A percentile compares a stretch with the other conserved stretches of the same genome.
Conservation (phyloP, 2,797 vertebrate genomes). For the Pangasius sanitwongsei region DNA sequence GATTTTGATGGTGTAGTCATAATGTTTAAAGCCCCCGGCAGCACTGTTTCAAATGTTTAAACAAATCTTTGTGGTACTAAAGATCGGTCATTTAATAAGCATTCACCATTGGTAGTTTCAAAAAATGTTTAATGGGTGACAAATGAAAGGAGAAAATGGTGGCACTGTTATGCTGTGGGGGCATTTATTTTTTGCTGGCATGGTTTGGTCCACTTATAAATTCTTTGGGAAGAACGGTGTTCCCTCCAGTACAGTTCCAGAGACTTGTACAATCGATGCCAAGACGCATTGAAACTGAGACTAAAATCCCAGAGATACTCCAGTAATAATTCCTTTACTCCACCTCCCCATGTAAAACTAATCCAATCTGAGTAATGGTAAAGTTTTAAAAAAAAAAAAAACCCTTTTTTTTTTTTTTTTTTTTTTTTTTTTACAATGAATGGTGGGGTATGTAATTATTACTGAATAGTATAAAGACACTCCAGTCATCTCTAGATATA, state of each 20-base stretch:
- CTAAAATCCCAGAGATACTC: not conserved
- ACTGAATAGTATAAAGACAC: not conserved
- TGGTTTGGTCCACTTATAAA: not conserved
- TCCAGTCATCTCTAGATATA: no score
- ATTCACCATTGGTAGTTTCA: not conserved
- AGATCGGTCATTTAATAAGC: not conserved
- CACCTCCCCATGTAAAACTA: not conserved
- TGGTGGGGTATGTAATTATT: not conserved
- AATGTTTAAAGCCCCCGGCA: not conserved
- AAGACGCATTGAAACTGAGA: not conserved
- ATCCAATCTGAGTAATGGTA: not conserved
- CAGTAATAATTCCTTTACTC: not conserved
- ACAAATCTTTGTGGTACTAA: not conserved
- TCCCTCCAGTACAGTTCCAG: not conserved
- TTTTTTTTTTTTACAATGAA: not conserved
- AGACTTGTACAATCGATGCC: not conserved
- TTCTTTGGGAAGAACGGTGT: not conserved
- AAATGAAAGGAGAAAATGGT: not conserved
- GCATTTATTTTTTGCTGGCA: slow-evolving; percentile 2
- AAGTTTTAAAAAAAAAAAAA: not conserved
- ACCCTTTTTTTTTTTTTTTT: not conserved
- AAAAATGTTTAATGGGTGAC: not conserved
- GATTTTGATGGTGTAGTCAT: not conserved
- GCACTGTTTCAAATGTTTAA: not conserved
- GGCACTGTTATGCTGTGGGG: not conserved